Conservation (phyloP, 2,113 vertebrate species). For the Prunella himalayana region DNA sequence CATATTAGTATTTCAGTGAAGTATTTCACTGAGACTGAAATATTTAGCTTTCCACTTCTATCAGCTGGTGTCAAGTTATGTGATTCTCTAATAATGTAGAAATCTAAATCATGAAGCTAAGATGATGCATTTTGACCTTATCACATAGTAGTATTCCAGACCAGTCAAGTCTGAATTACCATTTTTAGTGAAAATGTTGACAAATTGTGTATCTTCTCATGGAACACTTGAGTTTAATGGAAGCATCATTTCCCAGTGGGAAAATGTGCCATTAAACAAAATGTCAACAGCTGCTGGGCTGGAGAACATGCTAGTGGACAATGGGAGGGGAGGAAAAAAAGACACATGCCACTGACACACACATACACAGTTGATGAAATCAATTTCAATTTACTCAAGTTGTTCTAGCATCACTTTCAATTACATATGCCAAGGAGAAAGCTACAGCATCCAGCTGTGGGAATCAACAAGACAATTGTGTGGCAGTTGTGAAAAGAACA, state of each 20-base stretch:
- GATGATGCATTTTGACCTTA: constrained; percentile 4
- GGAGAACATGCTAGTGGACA: constrained; percentile 26
- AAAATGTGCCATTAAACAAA: neutral
- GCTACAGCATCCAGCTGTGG: constrained; percentile 57
- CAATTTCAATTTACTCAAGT: constrained; percentile 30
- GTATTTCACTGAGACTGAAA: neutral
- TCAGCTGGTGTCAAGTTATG: neutral
- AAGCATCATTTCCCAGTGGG: neutral
- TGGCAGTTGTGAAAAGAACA: constrained; percentile 37
- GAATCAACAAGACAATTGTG: constrained; percentile 50
- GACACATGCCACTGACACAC: neutral
- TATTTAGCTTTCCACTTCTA: neutral
- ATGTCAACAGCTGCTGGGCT: constrained; percentile 28
- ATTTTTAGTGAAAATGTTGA: constrained; percentile 29
- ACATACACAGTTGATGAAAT: constrained; percentile 21
- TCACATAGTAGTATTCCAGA: neutral
- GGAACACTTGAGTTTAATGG: constrained; percentile 8
- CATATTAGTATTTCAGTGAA: neutral
- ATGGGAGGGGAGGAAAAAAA: neutral
- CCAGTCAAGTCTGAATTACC: neutral
- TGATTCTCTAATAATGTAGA: neutral
- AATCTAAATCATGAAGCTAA: neutral
- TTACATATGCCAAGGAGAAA: constrained; percentile 39
- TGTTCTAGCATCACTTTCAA: constrained; percentile 30
- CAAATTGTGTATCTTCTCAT: neutral